Evolutionary conservation across 2,888 invertebrate genomes (phyloP).

Genomic region (Pollenia amentaria): DNA sequence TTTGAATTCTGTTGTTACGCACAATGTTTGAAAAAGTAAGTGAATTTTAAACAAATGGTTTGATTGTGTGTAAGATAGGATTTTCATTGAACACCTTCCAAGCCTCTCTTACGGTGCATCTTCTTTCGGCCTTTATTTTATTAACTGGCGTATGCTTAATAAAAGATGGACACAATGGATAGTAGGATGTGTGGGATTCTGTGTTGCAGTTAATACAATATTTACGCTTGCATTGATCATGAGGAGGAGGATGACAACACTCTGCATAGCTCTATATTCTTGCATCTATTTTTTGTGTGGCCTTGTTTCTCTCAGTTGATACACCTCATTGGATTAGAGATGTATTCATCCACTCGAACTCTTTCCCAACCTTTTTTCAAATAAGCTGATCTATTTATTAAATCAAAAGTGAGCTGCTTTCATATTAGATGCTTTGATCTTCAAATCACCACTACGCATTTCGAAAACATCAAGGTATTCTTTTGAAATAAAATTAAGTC

Average conservation of each 20-base stretch:
- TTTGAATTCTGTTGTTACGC: background rate
- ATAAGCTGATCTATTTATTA: background rate
- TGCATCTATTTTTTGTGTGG: conserved; percentile 39
- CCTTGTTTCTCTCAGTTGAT: conserved; percentile 21
- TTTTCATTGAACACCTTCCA: conserved; percentile 16
- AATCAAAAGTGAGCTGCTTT: background rate
- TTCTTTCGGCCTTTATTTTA: conserved; percentile 4
- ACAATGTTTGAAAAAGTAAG: too few species aligned
- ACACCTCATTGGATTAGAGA: conserved; percentile 31
- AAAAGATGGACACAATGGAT: background rate
- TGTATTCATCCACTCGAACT: conserved; percentile 21
- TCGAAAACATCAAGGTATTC: too few species aligned
- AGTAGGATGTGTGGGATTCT: conserved; percentile 41
- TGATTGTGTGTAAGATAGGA: background rate
- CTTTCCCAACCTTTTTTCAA: conserved; percentile 25
- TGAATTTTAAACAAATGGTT: conserved; percentile 7
- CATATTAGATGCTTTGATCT: too few species aligned
- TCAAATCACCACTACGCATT: too few species aligned
- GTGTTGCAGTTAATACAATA: conserved; percentile 42
- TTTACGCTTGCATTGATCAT: conserved; percentile 19
- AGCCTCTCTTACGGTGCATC: conserved; percentile 15
- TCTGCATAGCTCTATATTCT: conserved; percentile 11
- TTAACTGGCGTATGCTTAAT: conserved; percentile 25
- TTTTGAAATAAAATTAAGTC: too few species aligned
- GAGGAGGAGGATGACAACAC: conserved; percentile 12